phyloP scores from a whole-genome alignment of 2,797 vertebrate genomes.

The Ispidina picta region DNA sequence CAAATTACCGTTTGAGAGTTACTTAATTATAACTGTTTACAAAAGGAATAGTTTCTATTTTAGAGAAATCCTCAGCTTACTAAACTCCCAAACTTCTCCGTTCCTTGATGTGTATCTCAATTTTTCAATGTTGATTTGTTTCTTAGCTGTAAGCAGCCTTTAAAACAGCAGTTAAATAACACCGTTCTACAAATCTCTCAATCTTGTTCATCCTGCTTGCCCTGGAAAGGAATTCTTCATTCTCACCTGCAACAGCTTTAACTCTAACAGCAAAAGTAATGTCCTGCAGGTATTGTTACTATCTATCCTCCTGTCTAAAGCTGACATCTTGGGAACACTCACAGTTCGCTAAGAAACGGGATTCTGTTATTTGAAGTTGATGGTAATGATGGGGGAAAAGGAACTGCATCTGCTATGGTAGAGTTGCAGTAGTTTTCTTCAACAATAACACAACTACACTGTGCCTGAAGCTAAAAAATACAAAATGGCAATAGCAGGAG shows the following conservation, averaged over 20 bases:
- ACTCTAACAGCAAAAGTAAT: neutral
- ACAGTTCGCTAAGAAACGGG: neutral
- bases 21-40: neutral
- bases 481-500: neutral
- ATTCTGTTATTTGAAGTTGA: neutral
- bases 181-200: neutral
- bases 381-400: neutral
- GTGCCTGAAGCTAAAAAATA: neutral
- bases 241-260: neutral
- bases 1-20: neutral
- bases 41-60: neutral
- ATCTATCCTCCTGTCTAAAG: neutral
- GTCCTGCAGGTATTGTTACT: neutral
- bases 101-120: accelerated
- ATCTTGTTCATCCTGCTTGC: neutral
- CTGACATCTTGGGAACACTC: neutral
- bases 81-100: neutral
- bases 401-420: neutral
- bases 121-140: neutral
- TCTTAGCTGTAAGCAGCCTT: neutral
- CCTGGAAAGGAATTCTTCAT: neutral
- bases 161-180: neutral
- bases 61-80: neutral
- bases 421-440: neutral
- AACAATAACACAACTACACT: neutral